phyloP scores from a whole-genome alignment of 2,888 invertebrate species.

The Byasa hedistus region DNA sequence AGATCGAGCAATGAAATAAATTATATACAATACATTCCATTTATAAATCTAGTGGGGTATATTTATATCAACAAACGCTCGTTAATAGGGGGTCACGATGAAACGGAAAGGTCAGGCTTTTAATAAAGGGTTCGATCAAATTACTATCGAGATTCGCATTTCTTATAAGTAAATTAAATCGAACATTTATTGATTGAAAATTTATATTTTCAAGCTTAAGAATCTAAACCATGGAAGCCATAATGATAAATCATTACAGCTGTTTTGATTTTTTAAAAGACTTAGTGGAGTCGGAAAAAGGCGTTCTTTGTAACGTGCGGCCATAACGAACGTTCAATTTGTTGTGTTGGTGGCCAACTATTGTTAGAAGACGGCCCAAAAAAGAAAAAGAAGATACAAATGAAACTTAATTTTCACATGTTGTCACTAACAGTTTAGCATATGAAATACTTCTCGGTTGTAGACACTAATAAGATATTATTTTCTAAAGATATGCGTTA shows the following conservation, averaged over 20 bases:
- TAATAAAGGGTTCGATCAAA: constrained; percentile 38
- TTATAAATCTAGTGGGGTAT: constrained; percentile 47
- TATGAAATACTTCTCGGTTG: constrained; percentile 34
- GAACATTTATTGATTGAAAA: neutral
- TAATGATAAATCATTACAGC: no score
- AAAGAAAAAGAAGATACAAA: no score
- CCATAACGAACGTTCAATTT: no score
- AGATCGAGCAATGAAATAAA: constrained; percentile 60
- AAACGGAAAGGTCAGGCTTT: constrained; percentile 51
- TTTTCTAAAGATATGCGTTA: constrained; percentile 52
- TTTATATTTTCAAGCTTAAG: no score
- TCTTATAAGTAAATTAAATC: neutral
- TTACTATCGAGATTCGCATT: neutral
- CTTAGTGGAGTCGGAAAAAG: no score
- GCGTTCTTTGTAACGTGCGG: no score
- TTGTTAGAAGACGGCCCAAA: no score
- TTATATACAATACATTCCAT: constrained; percentile 62
- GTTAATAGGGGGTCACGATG: constrained; percentile 46
- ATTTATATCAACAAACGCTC: constrained; percentile 57
- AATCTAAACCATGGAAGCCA: no score
- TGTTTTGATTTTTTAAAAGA: no score
- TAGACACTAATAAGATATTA: constrained; percentile 47
- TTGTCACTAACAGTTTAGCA: no score
- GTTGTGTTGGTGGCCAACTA: no score
- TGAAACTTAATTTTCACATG: no score